Conservation (phyloP, 2,113 vertebrate genomes). For the Helogale parvula region DNA sequence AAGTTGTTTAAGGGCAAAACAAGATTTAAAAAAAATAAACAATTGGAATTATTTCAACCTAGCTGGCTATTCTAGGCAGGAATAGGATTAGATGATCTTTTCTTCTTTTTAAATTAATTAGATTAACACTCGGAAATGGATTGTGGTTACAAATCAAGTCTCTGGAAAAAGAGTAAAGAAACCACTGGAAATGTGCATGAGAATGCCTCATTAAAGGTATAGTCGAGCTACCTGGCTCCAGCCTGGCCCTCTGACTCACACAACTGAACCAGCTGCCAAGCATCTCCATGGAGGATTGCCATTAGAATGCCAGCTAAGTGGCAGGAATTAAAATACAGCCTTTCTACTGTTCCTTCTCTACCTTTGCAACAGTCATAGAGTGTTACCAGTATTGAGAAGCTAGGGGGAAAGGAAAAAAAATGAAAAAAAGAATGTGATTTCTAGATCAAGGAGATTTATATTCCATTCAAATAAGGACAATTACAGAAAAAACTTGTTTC, state of each 20-base stretch:
- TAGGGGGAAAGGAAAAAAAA: not conserved
- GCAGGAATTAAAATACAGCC: constrained; percentile 47
- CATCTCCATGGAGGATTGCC: constrained; percentile 3
- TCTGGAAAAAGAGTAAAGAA: constrained; percentile 33
- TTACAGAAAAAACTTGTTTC: not conserved
- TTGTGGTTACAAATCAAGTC: constrained; percentile 57
- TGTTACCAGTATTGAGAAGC: not conserved
- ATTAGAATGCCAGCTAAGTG: constrained; percentile 72
- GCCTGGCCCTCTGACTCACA: not conserved
- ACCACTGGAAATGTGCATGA: constrained; percentile 9
- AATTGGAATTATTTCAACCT: not conserved
- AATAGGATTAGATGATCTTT: not conserved
- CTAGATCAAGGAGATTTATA: constrained; percentile 48
- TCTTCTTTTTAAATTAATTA: constrained; percentile 31
- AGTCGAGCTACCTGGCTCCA: constrained; percentile 14
- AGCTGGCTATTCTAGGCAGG: not conserved
- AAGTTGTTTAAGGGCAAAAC: not conserved
- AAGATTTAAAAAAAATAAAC: too few species aligned
- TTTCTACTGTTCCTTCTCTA: constrained; percentile 53
- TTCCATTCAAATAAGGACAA: constrained; percentile 53
- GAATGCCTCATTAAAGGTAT: constrained; percentile 32
- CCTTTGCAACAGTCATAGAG: constrained; percentile 55
- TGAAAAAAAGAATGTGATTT: constrained; percentile 13
- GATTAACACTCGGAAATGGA: constrained; percentile 61
- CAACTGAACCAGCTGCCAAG: constrained; percentile 32